phyloP scores from a whole-genome alignment of 2,113 vertebrate genomes.

The Erythrocercus mccallii region DNA sequence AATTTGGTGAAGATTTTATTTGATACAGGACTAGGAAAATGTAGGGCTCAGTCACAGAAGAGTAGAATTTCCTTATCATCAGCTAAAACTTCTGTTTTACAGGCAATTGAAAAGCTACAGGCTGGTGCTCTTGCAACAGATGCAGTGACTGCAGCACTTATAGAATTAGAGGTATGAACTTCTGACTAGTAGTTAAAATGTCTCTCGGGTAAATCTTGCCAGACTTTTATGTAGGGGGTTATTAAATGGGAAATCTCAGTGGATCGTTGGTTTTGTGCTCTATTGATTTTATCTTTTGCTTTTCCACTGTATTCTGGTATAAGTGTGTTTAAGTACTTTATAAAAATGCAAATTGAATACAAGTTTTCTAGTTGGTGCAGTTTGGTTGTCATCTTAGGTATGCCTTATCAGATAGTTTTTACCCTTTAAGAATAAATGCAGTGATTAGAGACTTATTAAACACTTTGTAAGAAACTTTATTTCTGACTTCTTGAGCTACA shows the following conservation, averaged over 20 bases:
- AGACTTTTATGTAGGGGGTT: not conserved
- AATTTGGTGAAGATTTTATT: not conserved
- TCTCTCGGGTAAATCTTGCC: not conserved
- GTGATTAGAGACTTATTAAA: not conserved
- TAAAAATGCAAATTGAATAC: not conserved
- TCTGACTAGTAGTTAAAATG: not conserved
- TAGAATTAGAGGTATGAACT: constrained; percentile 91
- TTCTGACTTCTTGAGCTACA: not conserved
- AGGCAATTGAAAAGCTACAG: constrained; percentile 96
- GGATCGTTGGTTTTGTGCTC: not conserved
- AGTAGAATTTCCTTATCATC: not conserved
- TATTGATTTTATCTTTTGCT: not conserved
- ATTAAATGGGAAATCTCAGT: not conserved
- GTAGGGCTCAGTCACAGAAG: not conserved
- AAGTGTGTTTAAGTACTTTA: not conserved
- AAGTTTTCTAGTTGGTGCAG: not conserved
- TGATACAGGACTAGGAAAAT: not conserved
- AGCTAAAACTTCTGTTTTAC: constrained; percentile 50
- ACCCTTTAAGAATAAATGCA: not conserved
- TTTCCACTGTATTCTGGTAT: not conserved
- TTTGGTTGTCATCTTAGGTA: not conserved
- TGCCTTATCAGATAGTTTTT: not conserved
- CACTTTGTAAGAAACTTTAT: not conserved
- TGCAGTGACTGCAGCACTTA: constrained; percentile 93
- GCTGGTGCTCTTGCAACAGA: constrained; percentile 92